Conservation (phyloP, 2,888 invertebrate genomes). For the Sarcophaga carnaria region DNA sequence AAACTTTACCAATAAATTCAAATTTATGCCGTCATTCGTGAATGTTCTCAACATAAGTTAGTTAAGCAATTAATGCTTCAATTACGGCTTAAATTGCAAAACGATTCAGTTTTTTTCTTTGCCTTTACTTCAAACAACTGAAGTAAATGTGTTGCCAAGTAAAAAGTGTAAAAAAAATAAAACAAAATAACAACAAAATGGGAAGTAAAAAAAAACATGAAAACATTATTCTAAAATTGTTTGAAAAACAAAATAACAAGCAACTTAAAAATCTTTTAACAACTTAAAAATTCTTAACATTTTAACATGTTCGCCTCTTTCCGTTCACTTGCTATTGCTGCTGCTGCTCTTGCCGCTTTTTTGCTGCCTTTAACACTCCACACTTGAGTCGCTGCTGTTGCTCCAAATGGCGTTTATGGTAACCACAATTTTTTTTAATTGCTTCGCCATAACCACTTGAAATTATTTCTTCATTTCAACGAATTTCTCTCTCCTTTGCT, state of each 20-base stretch:
- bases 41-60: conserved; percentile 8
- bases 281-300: conserved; percentile 45
- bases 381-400: neutral
- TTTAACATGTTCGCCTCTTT: conserved; percentile 17
- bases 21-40: conserved; percentile 10
- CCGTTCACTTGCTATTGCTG: neutral
- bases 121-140: neutral
- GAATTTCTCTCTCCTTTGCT: too few relatives aligned
- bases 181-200: neutral
- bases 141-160: conserved; percentile 14
- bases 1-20: conserved; percentile 18
- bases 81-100: conserved; percentile 30
- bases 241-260: conserved; percentile 47
- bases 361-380: neutral
- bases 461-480: conserved; percentile 8
- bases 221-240: conserved; percentile 19
- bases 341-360: neutral
- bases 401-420: conserved; percentile 54
- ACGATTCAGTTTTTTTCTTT: conserved; percentile 4
- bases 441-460: conserved; percentile 57
- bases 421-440: conserved; percentile 61
- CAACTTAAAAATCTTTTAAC: conserved; percentile 42
- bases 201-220: neutral
- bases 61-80: conserved; percentile 29
- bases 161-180: conserved; percentile 1